Base-by-base conservation (phyloP, 1,140 invertebrate species). In the Lepidurus packardi region DNA sequence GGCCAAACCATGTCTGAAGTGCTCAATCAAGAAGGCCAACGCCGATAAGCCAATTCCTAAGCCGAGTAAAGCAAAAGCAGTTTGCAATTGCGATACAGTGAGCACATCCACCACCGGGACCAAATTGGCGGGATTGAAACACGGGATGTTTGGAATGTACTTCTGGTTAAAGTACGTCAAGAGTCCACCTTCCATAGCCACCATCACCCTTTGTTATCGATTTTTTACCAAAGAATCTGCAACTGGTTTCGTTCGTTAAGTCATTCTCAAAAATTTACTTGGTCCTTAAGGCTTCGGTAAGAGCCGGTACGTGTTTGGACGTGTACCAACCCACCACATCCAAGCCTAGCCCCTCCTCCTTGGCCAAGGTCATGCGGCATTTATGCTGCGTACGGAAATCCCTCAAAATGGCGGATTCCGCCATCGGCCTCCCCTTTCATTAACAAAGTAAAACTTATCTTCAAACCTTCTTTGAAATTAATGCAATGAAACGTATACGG, bases 281-380 rank as follows among this genome's bases (percentile, higher is more conserved):
- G 9, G 13, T 65, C 21, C 21, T 65, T 16, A 65, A 21, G 16
- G 1, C 21, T 65, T 65, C 13, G 21, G 53, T 65, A 16, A 65
- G 4, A 65, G 10, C 53, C 8, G 53, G 53, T 21, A 65, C 8
- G 13, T 65, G 53, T 3, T 65, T 65, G 13, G 53, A 65, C 4
- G 53, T 16, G 53, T 65, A 65, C 53, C 53, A 65, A 7, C 53
- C 53, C 21, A 65, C 53, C 13, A 65, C 53, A 8, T 65, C 53
- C 53, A 65, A 16, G 16, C 53, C 53, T 21, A 21, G 53, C 53
- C 53, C 53, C 21, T 65, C n/a, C 21, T 65, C 53, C 21, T 65
- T 65, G 21, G 53, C 53, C 53, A 65, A 65, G 21, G 53, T 65
- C 53, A 65, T 65, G 21, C 53, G 53, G 13, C 53, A 65, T 65